Base-by-base conservation (phyloP, 2,888 invertebrate genomes). In the Stenodema calcarata region DNA sequence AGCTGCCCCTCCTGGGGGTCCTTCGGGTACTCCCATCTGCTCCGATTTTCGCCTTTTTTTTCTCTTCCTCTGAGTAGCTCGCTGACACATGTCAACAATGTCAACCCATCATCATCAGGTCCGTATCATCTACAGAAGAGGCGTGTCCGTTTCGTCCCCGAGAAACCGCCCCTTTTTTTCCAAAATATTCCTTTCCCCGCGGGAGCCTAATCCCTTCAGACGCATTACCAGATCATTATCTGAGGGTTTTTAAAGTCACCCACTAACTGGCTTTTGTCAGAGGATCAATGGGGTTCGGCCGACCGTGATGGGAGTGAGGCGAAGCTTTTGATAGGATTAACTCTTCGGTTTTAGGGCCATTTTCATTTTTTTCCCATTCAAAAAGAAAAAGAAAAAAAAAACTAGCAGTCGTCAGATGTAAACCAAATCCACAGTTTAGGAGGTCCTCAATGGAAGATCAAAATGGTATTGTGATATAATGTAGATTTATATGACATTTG, bases 221-320 rank as follows among this genome's bases (percentile, higher is more conserved):
- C 76, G 41, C 76, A n/a, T 35, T 78, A 44, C 78, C 78, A 23
- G 78, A 78, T 78, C 78, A 78, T 78, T 78, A 78, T 78, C 78
- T 44, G 78, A 23, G 18, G 62, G 62, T 62, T 62, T 78, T n/a
- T 11, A 42, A 78, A 78, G 42, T 78, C 78, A 78, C 78, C 78
- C 78, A 78, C 78, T 78, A 47, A 47, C 42, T 18, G 42, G 44
- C 78, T n/a, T 27, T 78, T 42, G 41, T 78, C 23, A 23, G 27
- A 7, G 62, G 62, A n/a, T 62, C 62, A 62, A 62, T 62, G 62
- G 62, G 23, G 62, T 23, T 62, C 62, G 27, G 2, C 62, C 23
- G 62, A 62, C 9, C 62, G 62, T 62, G 62, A 62, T 23, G 27
- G 62, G 27, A 18, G 23, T 18, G 44, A 44, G 54, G 11, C 62